Conservation (phyloP, 2,797 vertebrate species). For the Molothrus ater region DNA sequence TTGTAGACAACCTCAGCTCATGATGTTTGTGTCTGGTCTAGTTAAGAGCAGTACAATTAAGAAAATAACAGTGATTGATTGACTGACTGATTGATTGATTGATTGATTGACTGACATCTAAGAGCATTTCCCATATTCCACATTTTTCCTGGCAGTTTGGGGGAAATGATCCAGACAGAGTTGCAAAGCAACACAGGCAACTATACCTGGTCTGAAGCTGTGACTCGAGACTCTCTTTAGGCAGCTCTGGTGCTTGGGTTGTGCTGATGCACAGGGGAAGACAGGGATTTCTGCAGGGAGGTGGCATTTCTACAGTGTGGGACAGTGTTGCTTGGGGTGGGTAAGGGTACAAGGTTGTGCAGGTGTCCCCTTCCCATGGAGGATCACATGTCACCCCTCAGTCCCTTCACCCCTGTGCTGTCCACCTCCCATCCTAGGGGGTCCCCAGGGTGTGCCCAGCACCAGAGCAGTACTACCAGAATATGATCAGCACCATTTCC, state of each 20-base stretch:
- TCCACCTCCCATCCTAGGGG: too few relatives aligned
- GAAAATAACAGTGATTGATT: neutral
- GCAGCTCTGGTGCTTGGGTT: neutral
- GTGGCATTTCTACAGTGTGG: neutral
- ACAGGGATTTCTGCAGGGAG: neutral
- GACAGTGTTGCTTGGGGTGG: neutral
- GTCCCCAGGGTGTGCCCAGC: accelerated
- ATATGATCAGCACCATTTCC: neutral
- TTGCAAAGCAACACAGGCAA: neutral
- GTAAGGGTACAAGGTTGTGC: neutral
- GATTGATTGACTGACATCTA: neutral
- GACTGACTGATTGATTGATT: neutral
- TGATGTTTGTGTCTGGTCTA: neutral
- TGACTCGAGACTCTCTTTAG: accelerated
- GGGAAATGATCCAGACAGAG: neutral
- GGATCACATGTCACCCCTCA: neutral
- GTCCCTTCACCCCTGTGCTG: neutral
- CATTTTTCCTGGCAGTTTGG: neutral
- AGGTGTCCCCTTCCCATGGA: neutral
- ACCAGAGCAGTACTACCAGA: neutral
- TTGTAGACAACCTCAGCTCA: neutral
- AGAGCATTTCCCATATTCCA: neutral
- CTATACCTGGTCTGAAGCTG: neutral
- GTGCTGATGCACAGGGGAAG: neutral
- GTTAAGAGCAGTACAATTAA: neutral